phyloP scores from a whole-genome alignment of 2,113 vertebrate species.

The Alces alces region DNA sequence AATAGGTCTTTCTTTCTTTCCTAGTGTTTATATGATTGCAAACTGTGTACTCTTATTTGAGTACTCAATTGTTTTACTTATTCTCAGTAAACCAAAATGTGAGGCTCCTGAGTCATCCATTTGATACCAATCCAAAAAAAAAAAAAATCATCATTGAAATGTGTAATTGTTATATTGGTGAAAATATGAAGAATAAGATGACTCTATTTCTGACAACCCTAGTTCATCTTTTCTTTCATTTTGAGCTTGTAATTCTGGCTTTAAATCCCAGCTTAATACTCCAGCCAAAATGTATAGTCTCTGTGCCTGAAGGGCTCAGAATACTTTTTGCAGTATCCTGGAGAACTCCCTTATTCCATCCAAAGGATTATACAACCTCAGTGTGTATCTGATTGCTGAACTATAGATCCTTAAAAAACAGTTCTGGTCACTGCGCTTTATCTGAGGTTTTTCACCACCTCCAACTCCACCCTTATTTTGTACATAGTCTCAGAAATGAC shows the following conservation, averaged over 20 bases:
- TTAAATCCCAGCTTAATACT: not conserved
- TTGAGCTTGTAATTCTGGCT: conserved; percentile 21
- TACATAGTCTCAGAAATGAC: conserved; percentile 28
- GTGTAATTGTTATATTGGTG: not conserved
- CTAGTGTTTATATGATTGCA: not conserved
- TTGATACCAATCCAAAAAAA: not conserved
- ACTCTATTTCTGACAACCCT: not conserved
- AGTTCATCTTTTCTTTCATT: conserved; percentile 22
- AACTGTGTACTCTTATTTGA: conserved; percentile 20
- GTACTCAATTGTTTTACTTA: not conserved
- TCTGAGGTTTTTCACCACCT: not conserved
- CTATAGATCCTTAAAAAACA: not conserved
- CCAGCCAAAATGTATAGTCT: not conserved
- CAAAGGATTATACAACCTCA: not conserved
- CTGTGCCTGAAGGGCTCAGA: not conserved
- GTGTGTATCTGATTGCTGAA: not conserved
- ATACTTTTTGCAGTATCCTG: not conserved
- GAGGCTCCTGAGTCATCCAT: not conserved
- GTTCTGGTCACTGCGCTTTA: conserved; percentile 10
- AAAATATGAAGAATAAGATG: conserved; percentile 23
- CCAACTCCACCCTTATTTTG: not conserved
- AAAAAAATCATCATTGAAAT: conserved; percentile 10
- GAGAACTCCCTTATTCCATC: not conserved
- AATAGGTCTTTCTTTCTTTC: not conserved
- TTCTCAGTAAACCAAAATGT: conserved; percentile 26